These are phyloP conservation scores for Dendrocincla fuliginosa DNA, from an alignment of 2,797 vertebrate species.

Conservation along the genomic window DNA sequence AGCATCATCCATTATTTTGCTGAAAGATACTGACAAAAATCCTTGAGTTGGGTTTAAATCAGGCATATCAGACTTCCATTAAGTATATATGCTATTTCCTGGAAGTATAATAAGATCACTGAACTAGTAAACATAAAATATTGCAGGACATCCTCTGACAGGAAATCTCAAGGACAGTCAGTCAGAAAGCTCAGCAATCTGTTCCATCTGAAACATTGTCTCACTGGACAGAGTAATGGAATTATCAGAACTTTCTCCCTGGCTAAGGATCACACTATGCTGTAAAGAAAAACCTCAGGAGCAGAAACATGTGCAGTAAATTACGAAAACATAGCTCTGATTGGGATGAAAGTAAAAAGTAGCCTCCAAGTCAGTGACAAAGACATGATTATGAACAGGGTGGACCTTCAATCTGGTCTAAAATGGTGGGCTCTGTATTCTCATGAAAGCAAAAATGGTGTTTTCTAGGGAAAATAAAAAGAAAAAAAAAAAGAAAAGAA, in stretches of 20 bases:
- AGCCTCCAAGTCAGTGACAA: neutral
- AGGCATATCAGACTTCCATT: neutral
- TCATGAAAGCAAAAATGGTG: neutral
- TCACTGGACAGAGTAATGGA: neutral
- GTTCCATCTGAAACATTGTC: neutral
- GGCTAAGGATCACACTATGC: neutral
- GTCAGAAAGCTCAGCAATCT: neutral
- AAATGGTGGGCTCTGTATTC: neutral
- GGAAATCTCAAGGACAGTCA: neutral
- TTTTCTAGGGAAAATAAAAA: neutral
- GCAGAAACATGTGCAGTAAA: neutral
- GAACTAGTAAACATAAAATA: constrained; percentile 24
- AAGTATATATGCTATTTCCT: neutral
- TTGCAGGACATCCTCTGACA: neutral
- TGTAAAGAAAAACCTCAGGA: neutral
- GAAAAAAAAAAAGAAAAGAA: neutral
- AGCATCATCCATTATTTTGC: neutral
- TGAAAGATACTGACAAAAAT: constrained; percentile 16
- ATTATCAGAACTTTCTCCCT: neutral
- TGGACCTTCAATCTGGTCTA: neutral
- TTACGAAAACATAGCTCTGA: neutral
- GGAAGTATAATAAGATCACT: neutral
- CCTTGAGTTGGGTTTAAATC: constrained; percentile 15
- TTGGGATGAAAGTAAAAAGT: neutral
- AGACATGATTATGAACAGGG: neutral